Base-by-base conservation (phyloP, 2,888 invertebrate species). In the Drosophila multiciliata region DNA sequence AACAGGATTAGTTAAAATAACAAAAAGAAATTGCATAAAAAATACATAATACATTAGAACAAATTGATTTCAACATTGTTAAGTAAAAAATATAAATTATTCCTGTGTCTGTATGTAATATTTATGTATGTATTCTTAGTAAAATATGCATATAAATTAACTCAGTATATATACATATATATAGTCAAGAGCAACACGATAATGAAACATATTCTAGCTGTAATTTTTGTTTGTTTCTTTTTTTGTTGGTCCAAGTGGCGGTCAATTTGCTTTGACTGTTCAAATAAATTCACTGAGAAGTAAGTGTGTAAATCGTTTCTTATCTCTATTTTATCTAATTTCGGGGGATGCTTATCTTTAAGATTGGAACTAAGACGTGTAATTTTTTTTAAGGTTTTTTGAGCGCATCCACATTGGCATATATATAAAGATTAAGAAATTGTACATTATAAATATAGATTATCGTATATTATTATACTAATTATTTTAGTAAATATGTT, bases 1-100 rank as follows among this genome's bases (percentile, higher is more conserved):
- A 93, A 69, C 78, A 91, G 73, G 93, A 93, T 78, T 93, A 93
- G 70, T 49, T 15, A 5, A n/a, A 29, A 57, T 53, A 15, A 23
- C 29, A 45, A 45, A 45, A 15, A 12, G 0, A 45, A 23, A 45
- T 15, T 20, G 23, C 12, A 45, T 20, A 11, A 23, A 23, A 45
- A 23, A 45, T 45, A 23, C 23, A 45, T 45, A 15, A 61, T 70
- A 59, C 65, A 74, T 66, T 79, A 81, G 82, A 81, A 80, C 78
- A 78, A 80, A 77, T 78, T 67, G 49, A 60, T 15, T 45, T 71
- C 65, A 40, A 35, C 63, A 73, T 40, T 62, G 53, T 60, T 76
- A 55, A 55, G n/a, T 38, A 58, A 70, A 61, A 64, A 58, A 29
- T 45, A 66, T 50, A 72, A 60, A 53, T 53, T 72, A 57, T 35